phyloP scores from a whole-genome alignment of 37 sponge, comb jelly and placozoan species.

The Bolinopsis microptera region DNA sequence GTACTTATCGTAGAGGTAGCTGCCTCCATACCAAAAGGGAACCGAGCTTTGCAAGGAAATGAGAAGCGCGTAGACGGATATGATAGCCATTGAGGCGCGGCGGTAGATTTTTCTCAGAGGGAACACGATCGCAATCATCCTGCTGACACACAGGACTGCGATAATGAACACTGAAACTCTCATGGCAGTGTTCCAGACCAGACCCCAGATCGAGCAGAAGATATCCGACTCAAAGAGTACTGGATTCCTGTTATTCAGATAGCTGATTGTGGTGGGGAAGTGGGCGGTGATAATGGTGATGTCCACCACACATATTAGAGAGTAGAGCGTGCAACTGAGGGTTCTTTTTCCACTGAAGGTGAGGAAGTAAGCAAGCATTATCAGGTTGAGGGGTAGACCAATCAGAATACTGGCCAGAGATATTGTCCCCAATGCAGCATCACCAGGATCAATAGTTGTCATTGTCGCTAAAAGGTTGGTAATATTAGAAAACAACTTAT shows the following conservation, averaged over 20 bases:
- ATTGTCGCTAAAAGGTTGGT: not conserved
- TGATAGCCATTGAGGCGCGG: not conserved
- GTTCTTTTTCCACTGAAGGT: not conserved
- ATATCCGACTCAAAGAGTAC: not conserved
- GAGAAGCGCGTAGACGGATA: not conserved
- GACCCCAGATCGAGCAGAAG: not conserved
- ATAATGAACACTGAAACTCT: conserved; percentile 1
- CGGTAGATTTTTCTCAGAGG: not conserved
- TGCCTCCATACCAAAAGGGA: not conserved
- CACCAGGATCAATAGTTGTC: not conserved
- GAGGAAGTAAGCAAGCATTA: not conserved
- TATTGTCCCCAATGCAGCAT: not conserved
- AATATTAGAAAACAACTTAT: no score
- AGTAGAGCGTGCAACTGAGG: not conserved
- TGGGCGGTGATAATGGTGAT: not conserved
- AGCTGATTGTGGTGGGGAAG: conserved; percentile 3
- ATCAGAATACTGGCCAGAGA: not conserved
- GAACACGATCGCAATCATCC: not conserved
- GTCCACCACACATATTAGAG: not conserved
- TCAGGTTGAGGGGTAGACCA: not conserved
- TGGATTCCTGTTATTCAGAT: not conserved
- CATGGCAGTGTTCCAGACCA: conserved; percentile 1
- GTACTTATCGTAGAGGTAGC: not conserved
- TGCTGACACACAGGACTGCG: not conserved
- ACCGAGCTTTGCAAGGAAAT: not conserved